Evolutionary conservation across 2,797 vertebrate genomes (phyloP).

Genomic region (Sebastes hopkinsi): DNA sequence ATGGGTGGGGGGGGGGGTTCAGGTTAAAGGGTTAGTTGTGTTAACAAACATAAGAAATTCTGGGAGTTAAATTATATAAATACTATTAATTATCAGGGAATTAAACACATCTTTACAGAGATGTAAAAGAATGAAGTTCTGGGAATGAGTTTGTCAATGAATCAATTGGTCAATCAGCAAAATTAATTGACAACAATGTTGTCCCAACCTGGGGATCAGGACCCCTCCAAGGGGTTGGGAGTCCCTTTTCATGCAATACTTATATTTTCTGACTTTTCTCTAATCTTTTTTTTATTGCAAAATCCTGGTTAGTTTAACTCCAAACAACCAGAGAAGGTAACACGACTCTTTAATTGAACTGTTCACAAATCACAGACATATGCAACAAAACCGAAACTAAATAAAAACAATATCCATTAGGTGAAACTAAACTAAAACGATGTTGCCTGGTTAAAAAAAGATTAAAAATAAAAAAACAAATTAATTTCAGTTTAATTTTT

Average conservation of each 20-base stretch:
- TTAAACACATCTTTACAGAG: not conserved
- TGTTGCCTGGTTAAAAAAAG: no score
- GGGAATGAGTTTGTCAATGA: not conserved
- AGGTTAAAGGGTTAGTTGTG: no score
- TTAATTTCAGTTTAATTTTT: no score
- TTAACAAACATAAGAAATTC: not conserved
- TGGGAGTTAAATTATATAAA: not conserved
- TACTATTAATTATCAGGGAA: not conserved
- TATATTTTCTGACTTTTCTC: no score
- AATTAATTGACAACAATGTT: not conserved
- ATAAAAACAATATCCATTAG: no score
- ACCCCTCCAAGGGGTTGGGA: no score
- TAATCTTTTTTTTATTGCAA: not conserved
- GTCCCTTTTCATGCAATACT: no score
- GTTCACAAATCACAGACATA: not conserved
- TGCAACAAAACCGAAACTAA: no score
- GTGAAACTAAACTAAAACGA: no score
- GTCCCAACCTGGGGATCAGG: no score
- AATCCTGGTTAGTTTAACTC: not conserved
- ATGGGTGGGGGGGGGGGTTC: not conserved
- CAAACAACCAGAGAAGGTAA: not conserved
- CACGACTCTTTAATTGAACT: not conserved
- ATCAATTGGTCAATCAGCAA: not conserved
- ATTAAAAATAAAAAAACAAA: no score
- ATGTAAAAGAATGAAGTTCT: not conserved